Evolutionary conservation across 2,113 vertebrate genomes (phyloP), one percentile per base, ranked within the genome.

Genomic region (Megaptera novaeangliae): DNA sequence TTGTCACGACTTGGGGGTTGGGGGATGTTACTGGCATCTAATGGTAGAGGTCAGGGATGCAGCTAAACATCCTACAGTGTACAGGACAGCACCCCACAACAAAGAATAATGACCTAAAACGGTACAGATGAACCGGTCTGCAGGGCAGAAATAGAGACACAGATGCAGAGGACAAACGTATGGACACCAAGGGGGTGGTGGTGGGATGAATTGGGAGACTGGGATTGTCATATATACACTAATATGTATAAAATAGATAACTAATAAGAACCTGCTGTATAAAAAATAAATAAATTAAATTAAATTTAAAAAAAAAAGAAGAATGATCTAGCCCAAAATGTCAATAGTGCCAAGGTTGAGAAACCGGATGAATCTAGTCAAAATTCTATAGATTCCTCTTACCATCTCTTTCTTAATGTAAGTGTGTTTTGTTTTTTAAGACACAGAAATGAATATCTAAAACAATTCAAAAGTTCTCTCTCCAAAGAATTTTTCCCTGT

Each of bases 401-500:
- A 14, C 34, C 23, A 27, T 69, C 17, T 77, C 49, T 95, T 52
- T 66, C 74, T 81, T 68, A 72, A 39, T 27, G 44, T 31, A 95
- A 88, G 77, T 39, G 66, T 69, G 44, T 21, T 84, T 85, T 90
- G 46, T 41, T 96, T 95, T 91, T 95, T 72, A 95, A 97, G 82
- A 3, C 44, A 74, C 10, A 85, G 80, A 93, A 80, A 85, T 29
- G 21, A 94, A 41, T 57, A 95, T 88, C 74, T 68, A 90, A 94
- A 97, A 94, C 55, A 82, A 87, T 80, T 94, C 75, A 68, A 84
- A 80, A 75, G 59, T 39, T 49, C 11, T 84, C 44, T 86, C 36
- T 29, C 75, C 36, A 27, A 94, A 94, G n/a, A 61, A 85, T 44
- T 94, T 95, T 96, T 97, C 64, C 63, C 89, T 96, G 61, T 91